Percentiles rank a stretch among this genome's conserved stretches.
phyloP scores from a whole-genome alignment of 2,113 vertebrate genomes.

The Nannospalax galili region DNA sequence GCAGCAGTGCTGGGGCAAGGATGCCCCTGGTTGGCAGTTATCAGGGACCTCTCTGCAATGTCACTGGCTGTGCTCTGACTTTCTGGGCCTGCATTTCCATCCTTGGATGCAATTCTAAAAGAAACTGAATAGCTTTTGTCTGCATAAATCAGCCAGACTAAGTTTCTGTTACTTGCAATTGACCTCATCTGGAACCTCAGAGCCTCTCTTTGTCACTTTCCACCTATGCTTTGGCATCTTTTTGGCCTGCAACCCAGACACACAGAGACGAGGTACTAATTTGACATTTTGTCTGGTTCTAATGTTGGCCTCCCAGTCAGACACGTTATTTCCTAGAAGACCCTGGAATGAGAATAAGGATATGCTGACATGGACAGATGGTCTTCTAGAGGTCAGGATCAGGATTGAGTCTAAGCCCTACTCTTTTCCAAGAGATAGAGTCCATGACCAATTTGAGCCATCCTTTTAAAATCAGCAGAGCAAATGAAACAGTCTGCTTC shows the following conservation, averaged over 20 bases:
- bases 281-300: not conserved
- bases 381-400: not conserved
- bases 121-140: not conserved
- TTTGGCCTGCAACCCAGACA: not conserved
- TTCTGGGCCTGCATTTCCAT: not conserved
- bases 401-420: not conserved
- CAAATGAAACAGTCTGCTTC: not conserved
- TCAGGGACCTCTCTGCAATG: not conserved
- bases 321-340: conserved; percentile 44
- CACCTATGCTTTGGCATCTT: not conserved
- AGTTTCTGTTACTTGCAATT: conserved; percentile 11
- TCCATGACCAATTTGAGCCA: not conserved
- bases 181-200: not conserved
- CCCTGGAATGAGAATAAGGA: not conserved
- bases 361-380: not conserved
- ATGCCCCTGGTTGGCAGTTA: not conserved
- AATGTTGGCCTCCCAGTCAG: conserved; percentile 5
- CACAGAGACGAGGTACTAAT: not conserved
- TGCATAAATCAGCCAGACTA: not conserved
- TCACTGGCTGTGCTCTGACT: not conserved
- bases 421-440: not conserved
- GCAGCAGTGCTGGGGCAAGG: too few species aligned
- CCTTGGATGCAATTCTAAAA: not conserved
- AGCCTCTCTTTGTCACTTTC: not conserved
- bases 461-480: not conserved